Conservation (phyloP, 2,113 vertebrate genomes). For the Neolamprologus devosi region DNA sequence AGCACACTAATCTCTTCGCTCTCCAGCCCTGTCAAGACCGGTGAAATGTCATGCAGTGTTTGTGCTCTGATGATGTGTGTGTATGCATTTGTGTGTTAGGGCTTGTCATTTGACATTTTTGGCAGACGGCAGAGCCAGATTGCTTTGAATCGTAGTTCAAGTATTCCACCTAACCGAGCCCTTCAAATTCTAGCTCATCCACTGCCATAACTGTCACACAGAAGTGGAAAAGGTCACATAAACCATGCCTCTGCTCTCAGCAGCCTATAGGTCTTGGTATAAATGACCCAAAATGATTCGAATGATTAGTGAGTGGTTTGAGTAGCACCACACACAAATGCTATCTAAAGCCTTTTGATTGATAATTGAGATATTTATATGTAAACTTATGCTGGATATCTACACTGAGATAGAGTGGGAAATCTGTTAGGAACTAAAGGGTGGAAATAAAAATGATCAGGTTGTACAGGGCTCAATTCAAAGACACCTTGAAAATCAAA, state of each 20-base stretch:
- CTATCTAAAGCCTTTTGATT: background rate
- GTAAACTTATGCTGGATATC: background rate
- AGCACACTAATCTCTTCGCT: background rate
- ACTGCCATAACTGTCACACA: background rate
- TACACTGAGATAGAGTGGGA: background rate
- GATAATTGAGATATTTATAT: background rate
- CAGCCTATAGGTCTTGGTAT: background rate
- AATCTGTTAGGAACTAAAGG: background rate
- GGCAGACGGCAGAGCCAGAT: background rate
- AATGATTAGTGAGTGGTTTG: background rate
- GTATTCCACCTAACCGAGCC: background rate
- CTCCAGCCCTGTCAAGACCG: background rate
- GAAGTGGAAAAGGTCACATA: background rate
- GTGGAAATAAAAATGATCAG: background rate
- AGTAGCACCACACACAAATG: background rate
- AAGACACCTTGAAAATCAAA: background rate
- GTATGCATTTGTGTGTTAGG: background rate
- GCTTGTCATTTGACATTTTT: conserved; percentile 18
- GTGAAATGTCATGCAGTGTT: conserved; percentile 26
- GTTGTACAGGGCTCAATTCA: background rate
- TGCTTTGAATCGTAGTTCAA: conserved; percentile 2
- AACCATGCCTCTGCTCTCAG: background rate
- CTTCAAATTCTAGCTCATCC: background rate
- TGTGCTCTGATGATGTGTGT: background rate
- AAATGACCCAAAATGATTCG: background rate